A percentile compares a stretch with the other conserved stretches of the same genome.
Conservation (phyloP, 2,888 invertebrate genomes). For the Oligia strigilis region DNA sequence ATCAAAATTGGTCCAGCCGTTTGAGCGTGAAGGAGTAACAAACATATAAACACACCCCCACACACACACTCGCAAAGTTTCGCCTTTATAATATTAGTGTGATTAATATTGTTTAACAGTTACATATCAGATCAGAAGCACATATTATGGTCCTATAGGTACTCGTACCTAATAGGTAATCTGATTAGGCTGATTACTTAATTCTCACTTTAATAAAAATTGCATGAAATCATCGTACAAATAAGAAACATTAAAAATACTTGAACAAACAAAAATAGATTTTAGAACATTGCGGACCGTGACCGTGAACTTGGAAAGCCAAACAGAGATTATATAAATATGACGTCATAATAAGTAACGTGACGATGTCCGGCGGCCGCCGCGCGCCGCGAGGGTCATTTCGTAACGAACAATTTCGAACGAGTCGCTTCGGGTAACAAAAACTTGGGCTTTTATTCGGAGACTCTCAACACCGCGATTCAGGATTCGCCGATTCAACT, state of each 20-base stretch:
- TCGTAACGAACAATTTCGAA: neutral
- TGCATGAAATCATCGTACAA: neutral
- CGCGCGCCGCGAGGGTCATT: neutral
- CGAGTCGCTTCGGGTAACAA: neutral
- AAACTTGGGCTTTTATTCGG: constrained; percentile 7
- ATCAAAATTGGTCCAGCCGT: too few species aligned
- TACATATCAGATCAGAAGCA: neutral
- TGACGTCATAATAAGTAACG: constrained; percentile 15
- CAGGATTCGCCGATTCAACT: too few species aligned
- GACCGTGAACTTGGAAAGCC: constrained; percentile 44
- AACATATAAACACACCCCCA: too few species aligned
- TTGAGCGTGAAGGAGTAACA: too few species aligned
- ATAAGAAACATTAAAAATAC: neutral
- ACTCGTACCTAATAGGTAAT: neutral
- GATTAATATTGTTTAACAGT: neutral
- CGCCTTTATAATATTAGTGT: too few species aligned
- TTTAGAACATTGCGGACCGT: constrained; percentile 13
- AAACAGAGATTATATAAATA: constrained; percentile 35
- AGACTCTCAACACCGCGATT: too few species aligned
- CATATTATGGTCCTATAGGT: neutral
- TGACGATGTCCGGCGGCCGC: neutral
- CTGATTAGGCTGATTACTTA: neutral
- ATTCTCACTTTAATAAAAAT: neutral
- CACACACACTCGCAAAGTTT: too few species aligned
- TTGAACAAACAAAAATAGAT: constrained; percentile 23